Evolutionary conservation across 2,888 invertebrate species (phyloP).

Genomic region (Xanthorhoe spadicearia): DNA sequence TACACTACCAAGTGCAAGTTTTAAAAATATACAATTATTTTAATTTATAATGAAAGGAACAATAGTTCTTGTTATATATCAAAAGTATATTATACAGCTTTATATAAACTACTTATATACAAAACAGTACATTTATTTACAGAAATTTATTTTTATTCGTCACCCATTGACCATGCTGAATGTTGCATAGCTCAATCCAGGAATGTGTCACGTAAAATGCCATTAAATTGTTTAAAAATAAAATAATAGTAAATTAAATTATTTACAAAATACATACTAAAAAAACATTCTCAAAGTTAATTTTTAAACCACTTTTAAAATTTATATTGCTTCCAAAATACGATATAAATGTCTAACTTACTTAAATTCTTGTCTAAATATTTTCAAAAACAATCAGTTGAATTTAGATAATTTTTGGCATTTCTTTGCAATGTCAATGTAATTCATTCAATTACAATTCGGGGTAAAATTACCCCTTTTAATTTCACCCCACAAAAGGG

Average conservation of each 20-base stretch:
- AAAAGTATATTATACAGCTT: background rate
- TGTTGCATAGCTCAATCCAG: background rate
- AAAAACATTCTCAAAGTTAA: background rate
- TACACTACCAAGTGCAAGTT: background rate
- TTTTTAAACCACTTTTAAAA: background rate
- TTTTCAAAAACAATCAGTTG: background rate
- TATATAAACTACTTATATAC: slow-evolving; percentile 2
- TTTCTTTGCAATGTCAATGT: too few species aligned
- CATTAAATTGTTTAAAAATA: background rate
- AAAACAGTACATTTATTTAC: slow-evolving; percentile 3
- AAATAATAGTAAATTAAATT: background rate
- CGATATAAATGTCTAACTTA: background rate
- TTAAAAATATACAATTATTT: background rate
- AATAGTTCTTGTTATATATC: slow-evolving; percentile 15
- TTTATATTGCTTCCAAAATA: background rate
- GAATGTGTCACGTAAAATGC: background rate
- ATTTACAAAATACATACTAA: background rate
- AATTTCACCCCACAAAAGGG: background rate
- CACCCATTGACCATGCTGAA: background rate
- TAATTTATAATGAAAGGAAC: slow-evolving; percentile 12
- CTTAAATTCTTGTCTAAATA: background rate
- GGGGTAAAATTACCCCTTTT: background rate
- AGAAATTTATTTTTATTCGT: background rate
- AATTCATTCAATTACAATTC: too few species aligned
- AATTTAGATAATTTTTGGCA: background rate